Conservation (phyloP, 1,140 invertebrate genomes). For the Dolichoris vasculosae region DNA sequence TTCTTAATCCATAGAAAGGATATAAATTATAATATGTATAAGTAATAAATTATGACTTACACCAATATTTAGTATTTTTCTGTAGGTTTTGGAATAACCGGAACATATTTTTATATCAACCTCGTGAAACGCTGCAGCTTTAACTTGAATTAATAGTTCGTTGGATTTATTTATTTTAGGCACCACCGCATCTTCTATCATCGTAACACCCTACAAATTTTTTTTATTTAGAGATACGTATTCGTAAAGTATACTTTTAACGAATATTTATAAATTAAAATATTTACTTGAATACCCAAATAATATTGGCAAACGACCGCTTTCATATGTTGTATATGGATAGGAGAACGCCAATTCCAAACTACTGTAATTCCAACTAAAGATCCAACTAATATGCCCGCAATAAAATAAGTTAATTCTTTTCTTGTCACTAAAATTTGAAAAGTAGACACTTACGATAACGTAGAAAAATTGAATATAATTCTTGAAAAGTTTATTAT, state of each 20-base stretch:
- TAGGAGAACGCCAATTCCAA: slow-evolving; percentile 64
- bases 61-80: slow-evolving; percentile 76
- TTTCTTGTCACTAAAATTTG: slow-evolving; percentile 68
- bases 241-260: neutral
- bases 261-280: neutral
- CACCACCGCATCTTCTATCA: slow-evolving; percentile 77
- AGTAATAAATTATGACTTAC: slow-evolving; percentile 68
- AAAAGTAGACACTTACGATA: slow-evolving; percentile 23
- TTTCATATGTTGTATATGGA: slow-evolving; percentile 73
- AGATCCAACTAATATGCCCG: slow-evolving; percentile 73
- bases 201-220: slow-evolving; percentile 72
- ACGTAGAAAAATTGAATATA: slow-evolving; percentile 44
- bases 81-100: slow-evolving; percentile 78
- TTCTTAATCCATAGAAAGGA: slow-evolving; percentile 20
- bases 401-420: slow-evolving; percentile 74
- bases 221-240: slow-evolving; percentile 32
- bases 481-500: slow-evolving; percentile 51
- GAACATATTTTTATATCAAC: slow-evolving; percentile 79
- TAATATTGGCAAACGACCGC: slow-evolving; percentile 76
- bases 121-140: slow-evolving; percentile 78
- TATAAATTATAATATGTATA: neutral
- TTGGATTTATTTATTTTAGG: slow-evolving; percentile 76
- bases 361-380: slow-evolving; percentile 74
- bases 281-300: slow-evolving; percentile 71
- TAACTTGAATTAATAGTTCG: slow-evolving; percentile 80